Evolutionary conservation across 2,888 invertebrate species (phyloP).

Genomic region (Oligia fasciuncula): DNA sequence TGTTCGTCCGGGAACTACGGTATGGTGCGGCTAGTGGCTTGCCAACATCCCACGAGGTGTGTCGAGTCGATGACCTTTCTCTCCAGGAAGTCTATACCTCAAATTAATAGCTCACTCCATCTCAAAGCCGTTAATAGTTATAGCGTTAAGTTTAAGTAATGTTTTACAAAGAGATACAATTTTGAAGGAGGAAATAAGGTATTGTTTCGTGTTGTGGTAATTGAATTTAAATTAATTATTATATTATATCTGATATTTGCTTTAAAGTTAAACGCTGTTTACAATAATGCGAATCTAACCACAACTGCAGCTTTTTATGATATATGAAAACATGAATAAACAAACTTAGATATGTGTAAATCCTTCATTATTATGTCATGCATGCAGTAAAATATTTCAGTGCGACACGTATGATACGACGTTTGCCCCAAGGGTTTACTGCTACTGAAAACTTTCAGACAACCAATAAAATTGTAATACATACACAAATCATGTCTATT

Average conservation of each 20-base stretch:
- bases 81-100: slow-evolving; percentile 81
- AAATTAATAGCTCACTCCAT: slow-evolving; percentile 80
- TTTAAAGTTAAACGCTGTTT: background rate
- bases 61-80: slow-evolving; percentile 79
- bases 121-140: slow-evolving; percentile 66
- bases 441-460: slow-evolving; percentile 69
- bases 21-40: slow-evolving; percentile 69
- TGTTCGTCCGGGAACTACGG: slow-evolving; percentile 75
- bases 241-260: background rate
- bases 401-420: slow-evolving; percentile 69
- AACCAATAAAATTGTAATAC: slow-evolving; percentile 75
- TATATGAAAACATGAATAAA: slow-evolving; percentile 15
- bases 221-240: background rate
- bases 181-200: slow-evolving; percentile 17
- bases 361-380: slow-evolving; percentile 31
- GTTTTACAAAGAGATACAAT: slow-evolving; percentile 35
- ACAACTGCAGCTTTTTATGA: slow-evolving; percentile 5
- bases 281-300: background rate
- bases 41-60: slow-evolving; percentile 84
- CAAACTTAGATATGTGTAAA: slow-evolving; percentile 16
- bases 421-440: slow-evolving; percentile 68
- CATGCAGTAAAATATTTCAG: slow-evolving; percentile 67
- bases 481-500: slow-evolving; percentile 75
- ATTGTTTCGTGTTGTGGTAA: slow-evolving; percentile 18
- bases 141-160: slow-evolving; percentile 49